phyloP scores from a whole-genome alignment of 2,113 vertebrate genomes.

The Solea senegalensis region DNA sequence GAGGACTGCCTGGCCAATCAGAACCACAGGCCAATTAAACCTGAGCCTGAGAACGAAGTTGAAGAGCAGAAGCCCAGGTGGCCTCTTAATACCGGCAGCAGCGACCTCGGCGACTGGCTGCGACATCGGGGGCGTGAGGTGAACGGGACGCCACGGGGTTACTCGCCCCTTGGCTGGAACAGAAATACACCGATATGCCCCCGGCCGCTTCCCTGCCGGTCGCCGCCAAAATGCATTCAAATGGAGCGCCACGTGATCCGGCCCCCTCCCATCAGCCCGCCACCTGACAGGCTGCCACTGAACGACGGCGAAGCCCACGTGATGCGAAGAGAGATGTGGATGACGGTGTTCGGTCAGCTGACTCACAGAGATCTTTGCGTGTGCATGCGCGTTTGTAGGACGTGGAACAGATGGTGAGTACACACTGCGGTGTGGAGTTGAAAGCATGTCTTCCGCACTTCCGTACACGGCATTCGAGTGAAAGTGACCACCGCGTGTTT shows the following conservation, averaged over 20 bases:
- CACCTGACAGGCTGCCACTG: constrained; percentile 91
- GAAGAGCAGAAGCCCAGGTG: constrained; percentile 87
- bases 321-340: constrained; percentile 95
- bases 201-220: constrained; percentile 84
- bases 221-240: constrained; percentile 92
- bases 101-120: constrained; percentile 84
- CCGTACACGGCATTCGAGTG: background rate
- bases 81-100: constrained; percentile 77
- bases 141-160: constrained; percentile 84
- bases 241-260: constrained; percentile 97
- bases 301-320: constrained; percentile 88
- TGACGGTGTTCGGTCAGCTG: constrained; percentile 93
- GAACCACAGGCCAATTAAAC: constrained; percentile 89
- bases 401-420: constrained; percentile 98
- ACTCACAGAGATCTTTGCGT: constrained; percentile 92
- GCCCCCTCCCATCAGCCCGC: constrained; percentile 94
- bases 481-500: constrained; percentile 28
- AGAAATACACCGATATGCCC: constrained; percentile 76
- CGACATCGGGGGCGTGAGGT: constrained; percentile 84
- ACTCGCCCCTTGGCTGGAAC: constrained; percentile 79
- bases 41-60: constrained; percentile 85
- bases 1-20: constrained; percentile 89
- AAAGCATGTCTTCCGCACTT: background rate
- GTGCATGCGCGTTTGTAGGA: constrained; percentile 97
- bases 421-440: background rate